A percentile compares a stretch with the other conserved stretches of the same genome.
These are phyloP conservation scores for Megaleporinus macrocephalus DNA, from an alignment of 2,113 vertebrate genomes.

Conservation along the genomic window DNA sequence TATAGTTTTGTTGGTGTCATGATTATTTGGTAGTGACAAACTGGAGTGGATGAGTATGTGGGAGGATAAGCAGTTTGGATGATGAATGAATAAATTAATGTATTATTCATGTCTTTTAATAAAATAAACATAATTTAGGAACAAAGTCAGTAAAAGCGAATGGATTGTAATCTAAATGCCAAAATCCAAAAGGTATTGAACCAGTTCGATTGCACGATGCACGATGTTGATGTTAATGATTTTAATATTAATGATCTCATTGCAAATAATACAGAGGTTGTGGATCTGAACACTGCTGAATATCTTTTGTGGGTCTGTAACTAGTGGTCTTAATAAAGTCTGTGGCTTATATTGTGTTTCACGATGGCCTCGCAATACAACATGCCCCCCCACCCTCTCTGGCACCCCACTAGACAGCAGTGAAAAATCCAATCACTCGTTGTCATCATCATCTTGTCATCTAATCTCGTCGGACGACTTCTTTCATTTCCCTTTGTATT, in stretches of 20 bases:
- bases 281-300: conserved; percentile 12
- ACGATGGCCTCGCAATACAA: conserved; percentile 30
- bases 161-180: no score
- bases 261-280: neutral
- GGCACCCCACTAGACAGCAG: conserved; percentile 36
- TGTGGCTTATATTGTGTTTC: conserved; percentile 41
- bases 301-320: conserved; percentile 40
- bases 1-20: no score
- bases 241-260: neutral
- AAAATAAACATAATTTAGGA: no score
- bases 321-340: conserved; percentile 28
- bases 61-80: no score
- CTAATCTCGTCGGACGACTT: conserved; percentile 51
- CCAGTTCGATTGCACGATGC: no score
- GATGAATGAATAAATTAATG: no score
- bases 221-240: no score
- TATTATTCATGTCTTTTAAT: no score
- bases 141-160: no score
- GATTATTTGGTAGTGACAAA: no score
- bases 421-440: conserved; percentile 58
- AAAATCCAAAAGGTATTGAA: no score
- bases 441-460: conserved; percentile 60
- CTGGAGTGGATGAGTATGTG: no score
- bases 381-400: neutral
- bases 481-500: conserved; percentile 61